Percentiles rank a stretch among this genome's conserved stretches.
Conservation (phyloP, 2,113 vertebrate genomes). For the Melanerpes formicivorus region DNA sequence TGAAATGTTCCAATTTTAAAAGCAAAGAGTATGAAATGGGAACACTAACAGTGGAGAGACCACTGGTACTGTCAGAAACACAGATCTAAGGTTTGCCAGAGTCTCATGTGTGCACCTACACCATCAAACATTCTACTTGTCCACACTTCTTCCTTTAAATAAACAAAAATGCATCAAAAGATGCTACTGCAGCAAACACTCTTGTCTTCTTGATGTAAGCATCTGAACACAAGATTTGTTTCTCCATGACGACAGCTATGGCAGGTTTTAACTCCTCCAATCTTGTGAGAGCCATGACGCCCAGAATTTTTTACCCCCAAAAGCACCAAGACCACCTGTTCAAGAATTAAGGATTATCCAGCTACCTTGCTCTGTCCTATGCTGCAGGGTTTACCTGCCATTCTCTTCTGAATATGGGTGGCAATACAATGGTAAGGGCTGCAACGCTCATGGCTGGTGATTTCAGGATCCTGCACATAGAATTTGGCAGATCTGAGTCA, state of each 20-base stretch:
- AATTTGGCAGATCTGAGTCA: constrained; percentile 54
- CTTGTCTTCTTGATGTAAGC: neutral
- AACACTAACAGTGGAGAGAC: neutral
- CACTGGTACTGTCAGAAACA: neutral
- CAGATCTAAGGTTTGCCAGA: neutral
- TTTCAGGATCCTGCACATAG: constrained; percentile 18
- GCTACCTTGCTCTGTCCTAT: neutral
- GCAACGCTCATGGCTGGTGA: neutral
- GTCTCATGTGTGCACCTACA: rapidly evolving
- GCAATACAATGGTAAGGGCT: neutral
- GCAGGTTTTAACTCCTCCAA: constrained; percentile 10
- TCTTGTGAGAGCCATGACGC: neutral
- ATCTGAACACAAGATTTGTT: neutral
- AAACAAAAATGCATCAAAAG: neutral
- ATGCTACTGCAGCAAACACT: neutral
- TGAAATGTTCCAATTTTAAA: neutral
- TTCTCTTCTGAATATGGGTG: neutral
- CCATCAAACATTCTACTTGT: neutral
- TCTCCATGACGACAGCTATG: constrained; percentile 12
- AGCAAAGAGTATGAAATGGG: neutral
- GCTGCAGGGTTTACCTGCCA: neutral
- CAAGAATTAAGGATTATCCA: neutral
- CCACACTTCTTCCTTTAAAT: neutral
- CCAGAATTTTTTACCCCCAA: neutral
- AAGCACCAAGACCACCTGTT: neutral